A percentile compares a stretch with the other conserved stretches of the same genome.
Conservation (phyloP, 30 jellyfish, hydroid and myxozoan species). For the Phacellophora camtschatica region DNA sequence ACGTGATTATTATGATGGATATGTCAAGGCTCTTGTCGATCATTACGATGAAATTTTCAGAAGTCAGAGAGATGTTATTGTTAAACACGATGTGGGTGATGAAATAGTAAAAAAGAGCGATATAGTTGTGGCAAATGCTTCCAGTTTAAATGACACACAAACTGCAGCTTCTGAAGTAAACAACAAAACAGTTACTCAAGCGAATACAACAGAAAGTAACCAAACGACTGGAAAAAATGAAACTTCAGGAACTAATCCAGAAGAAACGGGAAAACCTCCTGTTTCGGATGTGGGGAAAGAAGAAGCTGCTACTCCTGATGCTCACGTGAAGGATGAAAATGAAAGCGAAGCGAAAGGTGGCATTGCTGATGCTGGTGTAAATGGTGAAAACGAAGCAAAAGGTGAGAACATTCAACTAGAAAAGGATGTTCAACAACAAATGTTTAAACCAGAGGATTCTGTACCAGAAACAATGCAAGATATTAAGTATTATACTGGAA, state of each 20-base stretch:
- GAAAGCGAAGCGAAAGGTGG: not conserved
- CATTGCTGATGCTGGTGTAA: too few species aligned
- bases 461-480: slow-evolving; percentile 64
- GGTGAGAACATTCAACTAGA: too few species aligned
- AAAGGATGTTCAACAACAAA: not conserved
- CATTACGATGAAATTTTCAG: slow-evolving; percentile 80
- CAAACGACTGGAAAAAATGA: slow-evolving; percentile 4
- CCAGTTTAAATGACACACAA: not conserved
- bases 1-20: slow-evolving; percentile 93
- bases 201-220: not conserved
- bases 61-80: slow-evolving; percentile 74
- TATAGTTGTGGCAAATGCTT: not conserved
- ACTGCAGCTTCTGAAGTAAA: not conserved
- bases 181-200: not conserved
- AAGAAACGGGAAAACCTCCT: slow-evolving; percentile 44
- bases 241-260: slow-evolving; percentile 42
- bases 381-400: not conserved
- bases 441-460: slow-evolving; percentile 29
- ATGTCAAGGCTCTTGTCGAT: slow-evolving; percentile 92
- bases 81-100: not conserved
- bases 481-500: slow-evolving; percentile 48
- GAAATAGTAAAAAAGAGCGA: not conserved
- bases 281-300: slow-evolving; percentile 50
- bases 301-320: slow-evolving; percentile 71
- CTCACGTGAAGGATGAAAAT: slow-evolving; percentile 22